These are phyloP conservation scores for Aplochiton taeniatus DNA, from an alignment of 2,797 vertebrate genomes.

Conservation along the genomic window DNA sequence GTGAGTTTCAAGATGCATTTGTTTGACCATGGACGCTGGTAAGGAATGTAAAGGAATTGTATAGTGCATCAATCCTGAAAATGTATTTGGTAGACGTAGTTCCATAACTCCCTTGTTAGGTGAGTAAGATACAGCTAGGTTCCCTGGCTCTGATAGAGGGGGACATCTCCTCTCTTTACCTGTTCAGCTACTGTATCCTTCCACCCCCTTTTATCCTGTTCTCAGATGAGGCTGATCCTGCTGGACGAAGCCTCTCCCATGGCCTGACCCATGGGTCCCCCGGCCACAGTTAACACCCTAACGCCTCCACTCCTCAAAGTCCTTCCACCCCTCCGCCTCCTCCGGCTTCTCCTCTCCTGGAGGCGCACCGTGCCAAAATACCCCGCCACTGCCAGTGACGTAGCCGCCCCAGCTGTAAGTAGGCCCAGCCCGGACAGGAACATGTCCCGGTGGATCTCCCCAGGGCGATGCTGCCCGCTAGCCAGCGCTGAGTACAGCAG, in stretches of 20 bases:
- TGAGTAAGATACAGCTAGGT: too few relatives aligned
- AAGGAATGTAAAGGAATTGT: too few relatives aligned
- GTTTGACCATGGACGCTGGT: too few relatives aligned
- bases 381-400: slow-evolving; percentile 70
- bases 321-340: slow-evolving; percentile 34
- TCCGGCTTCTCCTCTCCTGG: slow-evolving; percentile 48
- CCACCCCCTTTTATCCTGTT: neutral
- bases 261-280: slow-evolving; percentile 66
- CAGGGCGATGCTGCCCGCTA: slow-evolving; percentile 22
- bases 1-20: too few relatives aligned
- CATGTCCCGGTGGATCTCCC: slow-evolving; percentile 79
- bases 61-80: too few relatives aligned
- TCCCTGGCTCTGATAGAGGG: too few relatives aligned
- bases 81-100: too few relatives aligned
- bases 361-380: slow-evolving; percentile 53
- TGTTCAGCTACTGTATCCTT: too few relatives aligned
- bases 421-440: slow-evolving; percentile 82
- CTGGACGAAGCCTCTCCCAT: slow-evolving; percentile 82
- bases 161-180: too few relatives aligned
- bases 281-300: slow-evolving; percentile 83
- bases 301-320: slow-evolving; percentile 46
- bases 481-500: slow-evolving; percentile 79
- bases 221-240: slow-evolving; percentile 87
- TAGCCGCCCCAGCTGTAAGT: slow-evolving; percentile 71
- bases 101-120: too few relatives aligned